phyloP scores from a whole-genome alignment of 2,888 invertebrate genomes.

The Drosophila rellima region DNA sequence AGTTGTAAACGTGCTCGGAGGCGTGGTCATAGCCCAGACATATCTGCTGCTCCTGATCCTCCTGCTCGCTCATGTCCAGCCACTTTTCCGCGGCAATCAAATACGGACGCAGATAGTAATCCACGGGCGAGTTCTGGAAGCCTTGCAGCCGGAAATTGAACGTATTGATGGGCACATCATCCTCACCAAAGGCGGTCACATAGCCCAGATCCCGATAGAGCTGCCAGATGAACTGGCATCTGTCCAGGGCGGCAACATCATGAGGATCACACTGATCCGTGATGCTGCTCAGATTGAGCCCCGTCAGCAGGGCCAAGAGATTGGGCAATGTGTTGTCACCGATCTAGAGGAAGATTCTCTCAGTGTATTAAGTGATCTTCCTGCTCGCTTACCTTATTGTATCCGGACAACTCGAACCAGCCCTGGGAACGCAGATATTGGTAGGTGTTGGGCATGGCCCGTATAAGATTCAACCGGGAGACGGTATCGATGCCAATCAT shows the following conservation, averaged over 20 bases:
- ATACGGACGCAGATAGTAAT: slow-evolving; percentile 92
- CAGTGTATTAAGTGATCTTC: neutral
- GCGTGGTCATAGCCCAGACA: slow-evolving; percentile 88
- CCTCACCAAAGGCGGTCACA: slow-evolving; percentile 92
- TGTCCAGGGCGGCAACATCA: slow-evolving; percentile 87
- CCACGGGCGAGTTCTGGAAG: slow-evolving; percentile 90
- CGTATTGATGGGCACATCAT: slow-evolving; percentile 89
- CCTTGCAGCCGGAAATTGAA: slow-evolving; percentile 89
- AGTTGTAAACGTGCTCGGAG: slow-evolving; percentile 89
- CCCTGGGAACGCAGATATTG: slow-evolving; percentile 87
- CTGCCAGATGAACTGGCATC: slow-evolving; percentile 91
- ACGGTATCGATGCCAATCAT: slow-evolving; percentile 94
- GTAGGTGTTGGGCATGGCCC: slow-evolving; percentile 90
- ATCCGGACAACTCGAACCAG: slow-evolving; percentile 91
- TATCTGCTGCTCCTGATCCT: slow-evolving; percentile 80
- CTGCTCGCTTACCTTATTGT: slow-evolving; percentile 87
- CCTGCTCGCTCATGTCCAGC: slow-evolving; percentile 85
- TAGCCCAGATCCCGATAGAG: slow-evolving; percentile 89
- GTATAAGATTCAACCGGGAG: slow-evolving; percentile 90
- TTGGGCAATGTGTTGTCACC: slow-evolving; percentile 96
- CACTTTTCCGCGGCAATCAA: slow-evolving; percentile 88
- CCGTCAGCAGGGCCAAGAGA: slow-evolving; percentile 92
- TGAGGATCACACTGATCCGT: slow-evolving; percentile 85
- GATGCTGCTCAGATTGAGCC: slow-evolving; percentile 86
- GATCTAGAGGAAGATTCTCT: slow-evolving; percentile 86